Percentiles rank a stretch among this genome's conserved stretches.
phyloP scores from a whole-genome alignment of 30 jellyfish, hydroid and myxozoan genomes.

The Turritopsis dohrnii region DNA sequence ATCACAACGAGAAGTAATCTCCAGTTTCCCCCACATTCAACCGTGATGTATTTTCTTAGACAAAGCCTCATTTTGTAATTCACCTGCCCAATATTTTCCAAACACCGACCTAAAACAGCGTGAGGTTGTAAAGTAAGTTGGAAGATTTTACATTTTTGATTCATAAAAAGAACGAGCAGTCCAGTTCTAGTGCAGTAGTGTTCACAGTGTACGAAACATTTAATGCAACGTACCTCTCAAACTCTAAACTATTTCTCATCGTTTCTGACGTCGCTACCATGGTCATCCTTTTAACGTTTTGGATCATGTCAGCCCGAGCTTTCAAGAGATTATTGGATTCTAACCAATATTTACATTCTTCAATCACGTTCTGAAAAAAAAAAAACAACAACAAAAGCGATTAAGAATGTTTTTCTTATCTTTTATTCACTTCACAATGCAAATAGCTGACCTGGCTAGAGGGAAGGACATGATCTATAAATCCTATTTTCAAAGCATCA shows the following conservation, averaged over 20 bases:
- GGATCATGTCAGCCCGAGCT: slow-evolving; percentile 54
- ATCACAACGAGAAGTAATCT: background rate
- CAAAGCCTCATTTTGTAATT: slow-evolving; percentile 51
- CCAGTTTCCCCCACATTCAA: background rate
- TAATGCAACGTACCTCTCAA: slow-evolving; percentile 54
- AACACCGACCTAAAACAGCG: slow-evolving; percentile 50
- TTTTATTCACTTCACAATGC: too few species aligned
- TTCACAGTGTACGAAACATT: too few species aligned
- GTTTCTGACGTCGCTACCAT: slow-evolving; percentile 50
- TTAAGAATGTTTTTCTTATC: background rate
- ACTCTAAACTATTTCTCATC: slow-evolving; percentile 35
- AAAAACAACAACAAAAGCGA: background rate
- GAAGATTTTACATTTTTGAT: too few species aligned
- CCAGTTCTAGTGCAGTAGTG: too few species aligned
- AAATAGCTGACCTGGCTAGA: slow-evolving; percentile 40
- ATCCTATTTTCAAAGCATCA: slow-evolving; percentile 45
- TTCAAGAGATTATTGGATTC: slow-evolving; percentile 23
- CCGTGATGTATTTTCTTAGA: slow-evolving; percentile 48
- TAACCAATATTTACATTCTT: slow-evolving; percentile 64
- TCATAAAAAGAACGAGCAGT: too few species aligned
- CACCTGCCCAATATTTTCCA: slow-evolving; percentile 62
- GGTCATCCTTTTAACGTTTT: slow-evolving; percentile 47
- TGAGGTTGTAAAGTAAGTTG: too few species aligned
- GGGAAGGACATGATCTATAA: slow-evolving; percentile 48
- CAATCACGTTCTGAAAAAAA: slow-evolving; percentile 59